A percentile compares a stretch with the other conserved stretches of the same genome.
These are phyloP conservation scores for Varanus salvator DNA, from an alignment of 2,113 vertebrate species.

Conservation along the genomic window DNA sequence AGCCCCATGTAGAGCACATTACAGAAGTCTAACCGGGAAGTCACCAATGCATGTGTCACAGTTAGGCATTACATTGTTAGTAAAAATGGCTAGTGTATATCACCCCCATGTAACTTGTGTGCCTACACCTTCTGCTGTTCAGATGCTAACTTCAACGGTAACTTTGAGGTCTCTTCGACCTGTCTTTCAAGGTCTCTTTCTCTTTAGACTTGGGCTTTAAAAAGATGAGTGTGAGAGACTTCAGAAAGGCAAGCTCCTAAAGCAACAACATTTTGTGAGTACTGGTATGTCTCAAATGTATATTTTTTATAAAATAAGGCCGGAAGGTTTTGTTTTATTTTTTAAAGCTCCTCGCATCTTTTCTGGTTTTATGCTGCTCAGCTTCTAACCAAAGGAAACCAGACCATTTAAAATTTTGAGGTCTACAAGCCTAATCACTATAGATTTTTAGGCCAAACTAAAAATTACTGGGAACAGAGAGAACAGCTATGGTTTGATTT, in stretches of 20 bases:
- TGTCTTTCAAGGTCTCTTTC: not conserved
- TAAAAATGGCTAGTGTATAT: too few relatives aligned
- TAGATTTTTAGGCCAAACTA: not conserved
- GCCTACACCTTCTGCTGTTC: not conserved
- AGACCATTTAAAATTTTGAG: conserved; percentile 28
- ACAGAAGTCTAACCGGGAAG: too few relatives aligned
- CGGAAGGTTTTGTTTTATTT: not conserved
- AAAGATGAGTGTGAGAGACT: too few relatives aligned
- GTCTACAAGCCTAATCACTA: not conserved
- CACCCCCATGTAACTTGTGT: too few relatives aligned
- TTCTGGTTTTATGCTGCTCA: not conserved
- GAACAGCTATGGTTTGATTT: conserved; percentile 8
- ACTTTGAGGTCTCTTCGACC: not conserved
- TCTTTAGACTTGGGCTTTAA: too few relatives aligned
- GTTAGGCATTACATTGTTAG: too few relatives aligned
- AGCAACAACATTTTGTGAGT: not conserved
- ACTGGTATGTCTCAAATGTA: not conserved
- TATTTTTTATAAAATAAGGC: not conserved
- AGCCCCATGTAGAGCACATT: too few relatives aligned
- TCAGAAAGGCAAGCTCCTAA: too few relatives aligned
- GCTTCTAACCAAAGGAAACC: conserved; percentile 1
- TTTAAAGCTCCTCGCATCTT: not conserved
- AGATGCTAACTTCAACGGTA: not conserved
- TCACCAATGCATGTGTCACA: too few relatives aligned
- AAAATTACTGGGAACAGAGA: not conserved